Percentiles rank a stretch among this genome's conserved stretches.
These are phyloP conservation scores for Corticium candelabrum DNA, from an alignment of 37 sponge, comb jelly and placozoan genomes.

Conservation along the genomic window DNA sequence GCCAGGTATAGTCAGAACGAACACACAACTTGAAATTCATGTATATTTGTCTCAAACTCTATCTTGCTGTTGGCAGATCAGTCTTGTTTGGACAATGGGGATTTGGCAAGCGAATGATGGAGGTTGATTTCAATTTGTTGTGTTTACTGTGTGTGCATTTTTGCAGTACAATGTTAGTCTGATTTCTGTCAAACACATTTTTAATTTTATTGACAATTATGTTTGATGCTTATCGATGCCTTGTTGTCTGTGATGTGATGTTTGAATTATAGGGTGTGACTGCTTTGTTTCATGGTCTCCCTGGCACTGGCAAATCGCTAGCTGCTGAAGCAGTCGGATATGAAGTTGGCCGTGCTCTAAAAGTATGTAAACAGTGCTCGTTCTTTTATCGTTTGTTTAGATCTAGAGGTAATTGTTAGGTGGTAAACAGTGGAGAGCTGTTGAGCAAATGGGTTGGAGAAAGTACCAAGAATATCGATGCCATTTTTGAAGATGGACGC, in stretches of 20 bases:
- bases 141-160: not conserved
- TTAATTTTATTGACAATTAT: not conserved
- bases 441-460: slow-evolving; percentile 86
- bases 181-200: not conserved
- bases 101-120: slow-evolving; percentile 37
- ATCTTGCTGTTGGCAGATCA: slow-evolving; percentile 19
- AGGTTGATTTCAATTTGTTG: slow-evolving; percentile 5
- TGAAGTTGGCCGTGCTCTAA: slow-evolving; percentile 79
- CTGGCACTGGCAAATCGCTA: slow-evolving; percentile 70
- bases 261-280: slow-evolving; percentile 43
- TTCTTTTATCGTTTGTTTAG: not conserved
- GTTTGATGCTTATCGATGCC: not conserved
- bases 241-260: not conserved
- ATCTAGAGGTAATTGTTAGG: slow-evolving; percentile 35
- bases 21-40: no score
- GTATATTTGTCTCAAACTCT: not conserved
- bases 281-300: slow-evolving; percentile 62
- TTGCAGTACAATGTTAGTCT: not conserved
- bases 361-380: slow-evolving; percentile 16
- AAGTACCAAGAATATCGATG: slow-evolving; percentile 78
- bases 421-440: slow-evolving; percentile 78
- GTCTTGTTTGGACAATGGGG: slow-evolving; percentile 87
- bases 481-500: slow-evolving; percentile 70
- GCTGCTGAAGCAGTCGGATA: slow-evolving; percentile 80
- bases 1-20: slow-evolving; percentile 38